phyloP scores from a whole-genome alignment of 1,140 invertebrate genomes.

The Penaeus indicus region DNA sequence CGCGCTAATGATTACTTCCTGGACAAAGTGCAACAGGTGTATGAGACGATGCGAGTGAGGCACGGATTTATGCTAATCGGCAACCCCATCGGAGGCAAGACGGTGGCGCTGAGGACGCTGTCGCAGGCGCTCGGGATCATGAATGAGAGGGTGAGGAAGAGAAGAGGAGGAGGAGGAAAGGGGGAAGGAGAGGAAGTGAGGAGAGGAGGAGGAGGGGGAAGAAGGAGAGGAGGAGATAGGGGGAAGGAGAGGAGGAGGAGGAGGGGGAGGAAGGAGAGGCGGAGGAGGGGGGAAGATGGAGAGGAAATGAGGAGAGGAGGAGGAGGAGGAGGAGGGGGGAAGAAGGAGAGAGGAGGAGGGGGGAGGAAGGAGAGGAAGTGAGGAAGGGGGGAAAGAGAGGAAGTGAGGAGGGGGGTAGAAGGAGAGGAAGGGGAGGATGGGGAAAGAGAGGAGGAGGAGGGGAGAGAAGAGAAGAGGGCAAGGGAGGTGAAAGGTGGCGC shows the following conservation, averaged over 20 bases:
- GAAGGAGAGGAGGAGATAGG: too few species aligned
- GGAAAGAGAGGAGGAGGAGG: not conserved
- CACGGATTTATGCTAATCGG: conserved; percentile 83
- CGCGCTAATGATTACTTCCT: conserved; percentile 87
- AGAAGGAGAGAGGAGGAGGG: not conserved
- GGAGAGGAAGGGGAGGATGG: not conserved
- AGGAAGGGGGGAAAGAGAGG: not conserved
- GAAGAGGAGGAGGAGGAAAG: not conserved
- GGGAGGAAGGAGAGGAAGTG: not conserved
- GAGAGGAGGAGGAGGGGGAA: too few species aligned
- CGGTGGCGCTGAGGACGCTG: conserved; percentile 82
- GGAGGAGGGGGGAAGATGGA: too few species aligned
- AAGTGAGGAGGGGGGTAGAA: not conserved
- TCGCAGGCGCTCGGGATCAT: conserved; percentile 84
- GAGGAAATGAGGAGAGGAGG: not conserved
- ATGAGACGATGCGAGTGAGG: conserved; percentile 86
- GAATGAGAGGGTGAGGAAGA: conserved; percentile 80
- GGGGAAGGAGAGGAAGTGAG: too few species aligned
- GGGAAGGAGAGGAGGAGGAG: too few species aligned
- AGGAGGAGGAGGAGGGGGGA: not conserved
- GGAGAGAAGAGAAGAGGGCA: not conserved
- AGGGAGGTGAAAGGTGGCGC: conserved; percentile 72
- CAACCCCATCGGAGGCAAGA: conserved; percentile 90
- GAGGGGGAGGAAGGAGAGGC: too few species aligned
- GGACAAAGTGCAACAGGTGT: conserved; percentile 92